phyloP scores from a whole-genome alignment of 1,140 invertebrate genomes.

The Coboldia fuscipes region DNA sequence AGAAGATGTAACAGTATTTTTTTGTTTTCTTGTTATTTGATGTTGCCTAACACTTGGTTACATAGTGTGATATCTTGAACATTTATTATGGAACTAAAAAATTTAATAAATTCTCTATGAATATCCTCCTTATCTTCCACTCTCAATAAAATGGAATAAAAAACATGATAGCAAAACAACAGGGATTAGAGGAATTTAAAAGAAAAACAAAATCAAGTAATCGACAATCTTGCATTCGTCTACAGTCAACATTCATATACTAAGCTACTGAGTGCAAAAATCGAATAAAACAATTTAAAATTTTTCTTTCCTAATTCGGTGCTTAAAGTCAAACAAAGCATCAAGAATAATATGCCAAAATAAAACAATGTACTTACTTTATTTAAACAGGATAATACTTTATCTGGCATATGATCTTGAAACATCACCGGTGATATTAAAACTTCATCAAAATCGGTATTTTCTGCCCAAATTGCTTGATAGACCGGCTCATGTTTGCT shows the following conservation, averaged over 20 bases:
- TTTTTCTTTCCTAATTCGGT: not conserved
- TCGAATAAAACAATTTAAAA: not conserved
- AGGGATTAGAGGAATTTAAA: not conserved
- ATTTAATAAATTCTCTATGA: not conserved
- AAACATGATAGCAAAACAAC: not conserved
- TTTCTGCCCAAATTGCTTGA: constrained; percentile 75
- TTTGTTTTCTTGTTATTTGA: not conserved
- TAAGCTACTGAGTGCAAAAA: not conserved
- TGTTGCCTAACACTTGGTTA: not conserved
- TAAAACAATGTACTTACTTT: constrained; percentile 36
- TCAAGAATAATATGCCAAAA: constrained; percentile 2
- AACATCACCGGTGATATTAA: constrained; percentile 74
- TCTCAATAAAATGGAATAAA: not conserved
- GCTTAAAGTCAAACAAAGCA: not conserved
- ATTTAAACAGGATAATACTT: constrained; percentile 64
- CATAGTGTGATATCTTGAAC: not conserved
- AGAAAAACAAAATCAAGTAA: constrained; percentile 2
- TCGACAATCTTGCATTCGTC: too few relatives aligned
- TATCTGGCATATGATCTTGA: constrained; percentile 85
- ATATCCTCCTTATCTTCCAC: not conserved
- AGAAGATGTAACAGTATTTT: not conserved
- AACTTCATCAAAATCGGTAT: constrained; percentile 74
- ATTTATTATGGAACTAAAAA: too few relatives aligned
- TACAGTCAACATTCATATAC: not conserved
- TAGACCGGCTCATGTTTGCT: constrained; percentile 59